Conservation (phyloP, 2,113 vertebrate genomes). For the Phyllostomus hastatus region DNA sequence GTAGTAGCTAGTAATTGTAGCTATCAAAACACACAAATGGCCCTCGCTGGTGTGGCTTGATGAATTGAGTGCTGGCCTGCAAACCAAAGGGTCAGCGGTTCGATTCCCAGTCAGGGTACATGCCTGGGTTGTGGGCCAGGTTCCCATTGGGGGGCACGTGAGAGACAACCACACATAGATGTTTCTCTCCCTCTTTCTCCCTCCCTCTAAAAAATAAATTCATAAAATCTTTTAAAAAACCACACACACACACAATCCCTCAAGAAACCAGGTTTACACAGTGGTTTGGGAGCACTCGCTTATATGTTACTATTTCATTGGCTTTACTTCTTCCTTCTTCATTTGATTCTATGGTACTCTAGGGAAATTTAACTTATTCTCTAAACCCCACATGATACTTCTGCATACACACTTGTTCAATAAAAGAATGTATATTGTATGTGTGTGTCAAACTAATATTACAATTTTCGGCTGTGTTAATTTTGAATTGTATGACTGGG, state of each 20-base stretch:
- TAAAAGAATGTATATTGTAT: background rate
- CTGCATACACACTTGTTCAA: background rate
- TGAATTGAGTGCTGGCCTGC: no score
- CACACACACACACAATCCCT: background rate
- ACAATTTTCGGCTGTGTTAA: background rate
- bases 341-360: background rate
- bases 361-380: background rate
- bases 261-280: background rate
- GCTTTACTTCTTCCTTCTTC: background rate
- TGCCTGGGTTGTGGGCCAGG: no score
- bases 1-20: background rate
- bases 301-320: background rate
- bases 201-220: no score
- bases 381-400: background rate
- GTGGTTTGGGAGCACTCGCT: background rate
- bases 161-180: no score
- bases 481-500: background rate
- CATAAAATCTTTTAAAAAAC: no score
- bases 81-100: no score
- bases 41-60: no score
- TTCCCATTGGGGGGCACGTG: no score
- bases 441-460: background rate
- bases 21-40: background rate
- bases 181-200: no score
- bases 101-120: no score